A percentile compares a stretch with the other conserved stretches of the same genome.
Conservation (phyloP, 1,140 invertebrate genomes). For the Ooceraea biroi region DNA sequence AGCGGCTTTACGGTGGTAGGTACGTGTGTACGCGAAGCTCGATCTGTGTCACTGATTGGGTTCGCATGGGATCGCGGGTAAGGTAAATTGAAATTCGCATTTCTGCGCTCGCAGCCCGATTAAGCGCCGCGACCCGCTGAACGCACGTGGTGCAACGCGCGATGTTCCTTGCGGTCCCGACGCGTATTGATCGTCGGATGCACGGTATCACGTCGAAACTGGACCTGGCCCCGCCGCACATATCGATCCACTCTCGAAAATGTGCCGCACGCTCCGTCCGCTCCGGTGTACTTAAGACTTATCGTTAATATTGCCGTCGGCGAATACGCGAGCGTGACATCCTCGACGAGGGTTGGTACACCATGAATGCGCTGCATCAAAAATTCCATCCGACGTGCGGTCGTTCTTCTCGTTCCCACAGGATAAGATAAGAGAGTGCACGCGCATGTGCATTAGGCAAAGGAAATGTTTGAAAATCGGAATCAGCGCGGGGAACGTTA, state of each 20-base stretch:
- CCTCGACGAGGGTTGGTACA: background rate
- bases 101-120: conserved; percentile 30
- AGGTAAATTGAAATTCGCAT: conserved; percentile 68
- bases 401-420: background rate
- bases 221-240: background rate
- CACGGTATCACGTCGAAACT: conserved; percentile 44
- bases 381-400: conserved; percentile 45
- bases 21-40: conserved; percentile 23
- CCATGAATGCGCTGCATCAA: conserved; percentile 44
- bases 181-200: background rate
- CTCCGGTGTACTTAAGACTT: conserved; percentile 34
- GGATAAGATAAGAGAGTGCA: background rate
- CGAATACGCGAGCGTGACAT: conserved; percentile 16
- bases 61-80: conserved; percentile 52
- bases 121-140: background rate
- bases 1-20: background rate
- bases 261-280: background rate
- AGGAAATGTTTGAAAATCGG: conserved; percentile 15
- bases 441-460: conserved; percentile 14
- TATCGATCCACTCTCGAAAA: conserved; percentile 33
- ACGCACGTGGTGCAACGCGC: background rate
- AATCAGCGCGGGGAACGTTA: background rate
- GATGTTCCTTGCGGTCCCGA: background rate
- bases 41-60: conserved; percentile 58
- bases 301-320: conserved; percentile 50